These are phyloP conservation scores for Drepana arcuata DNA, from an alignment of 1,140 invertebrate species.

Conservation along the genomic window DNA sequence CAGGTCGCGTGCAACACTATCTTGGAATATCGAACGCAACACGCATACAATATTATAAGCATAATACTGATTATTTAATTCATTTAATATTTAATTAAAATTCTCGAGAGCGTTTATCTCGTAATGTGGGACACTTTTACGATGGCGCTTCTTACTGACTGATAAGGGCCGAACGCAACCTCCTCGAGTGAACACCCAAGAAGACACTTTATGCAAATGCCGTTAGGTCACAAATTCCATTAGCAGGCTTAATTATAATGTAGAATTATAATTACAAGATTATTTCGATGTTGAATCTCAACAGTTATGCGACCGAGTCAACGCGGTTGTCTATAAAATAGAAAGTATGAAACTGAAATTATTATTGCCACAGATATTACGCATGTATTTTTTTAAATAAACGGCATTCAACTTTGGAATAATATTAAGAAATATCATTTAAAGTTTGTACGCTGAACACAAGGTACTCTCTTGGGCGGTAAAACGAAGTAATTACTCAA, in stretches of 20 bases:
- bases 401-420: conserved; percentile 51
- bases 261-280: conserved; percentile 68
- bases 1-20: conserved; percentile 45
- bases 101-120: conserved; percentile 67
- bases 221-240: conserved; percentile 52
- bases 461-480: conserved; percentile 19
- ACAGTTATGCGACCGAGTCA: conserved; percentile 51
- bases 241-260: conserved; percentile 50
- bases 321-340: conserved; percentile 48
- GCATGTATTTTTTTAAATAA: conserved; percentile 24
- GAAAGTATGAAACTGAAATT: conserved; percentile 38
- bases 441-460: conserved; percentile 53
- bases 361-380: conserved; percentile 31
- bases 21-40: conserved; percentile 45
- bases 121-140: conserved; percentile 69
- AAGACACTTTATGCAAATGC: conserved; percentile 52
- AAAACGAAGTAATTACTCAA: conserved; percentile 44
- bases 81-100: conserved; percentile 71
- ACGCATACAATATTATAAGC: conserved; percentile 62
- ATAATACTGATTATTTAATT: conserved; percentile 72
- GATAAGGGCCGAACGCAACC: conserved; percentile 48
- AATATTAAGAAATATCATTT: conserved; percentile 62
- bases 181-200: conserved; percentile 34
- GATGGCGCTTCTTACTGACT: conserved; percentile 61
- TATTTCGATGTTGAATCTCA: conserved; percentile 56